Evolutionary conservation across 2,113 vertebrate species (phyloP), one percentile per base, ranked within the genome.

Genomic region (Zosterops borbonicus): DNA sequence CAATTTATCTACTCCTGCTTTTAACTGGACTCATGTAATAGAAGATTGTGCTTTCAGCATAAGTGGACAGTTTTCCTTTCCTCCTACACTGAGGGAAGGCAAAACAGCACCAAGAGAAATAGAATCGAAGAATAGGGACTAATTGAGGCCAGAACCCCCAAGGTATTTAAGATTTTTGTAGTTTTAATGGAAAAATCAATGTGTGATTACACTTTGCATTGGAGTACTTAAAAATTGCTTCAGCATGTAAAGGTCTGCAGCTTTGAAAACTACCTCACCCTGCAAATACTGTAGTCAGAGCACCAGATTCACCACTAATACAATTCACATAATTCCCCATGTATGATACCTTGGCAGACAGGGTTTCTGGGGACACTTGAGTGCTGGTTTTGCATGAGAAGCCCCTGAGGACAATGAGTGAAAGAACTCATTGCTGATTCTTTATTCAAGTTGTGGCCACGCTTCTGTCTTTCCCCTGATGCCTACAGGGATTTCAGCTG

Each of bases 101-200:
- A 95, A 94, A 97, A 84, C 64, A 83, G 22, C 90, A 87, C 42
- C 73, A 53, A 91, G 60, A 86, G 86, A 87, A 93, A 90, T 86
- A 64, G 89, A 90, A 91, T 62, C 5, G 69, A 90, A 95, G 84
- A 93, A 92, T 58, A 82, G 89, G 83, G 78, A 94, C 68, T 95
- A 90, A 96, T 88, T 78, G 83, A 95, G 95, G 88, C 65, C 88
- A 96, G 69, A 58, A 91, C 67, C 91, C 76, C 80, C 12, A 52
- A 64, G 92, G 92, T 89, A 89, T 92, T 96, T 89, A 96, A 96
- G 90, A 92, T 89, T 82, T 96, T 60, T 94, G 93, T 96, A 95
- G 70, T 84, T 96, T 96, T 95, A 96, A 95, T 97, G 96, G 90
- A 85, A 97, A 96, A 97, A 96, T 93, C 94, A 92, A 94, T 97